Percentiles rank a stretch among this genome's conserved stretches.
Evolutionary conservation across 2,113 vertebrate genomes (phyloP).

Genomic region (Epinephelus fuscoguttatus): DNA sequence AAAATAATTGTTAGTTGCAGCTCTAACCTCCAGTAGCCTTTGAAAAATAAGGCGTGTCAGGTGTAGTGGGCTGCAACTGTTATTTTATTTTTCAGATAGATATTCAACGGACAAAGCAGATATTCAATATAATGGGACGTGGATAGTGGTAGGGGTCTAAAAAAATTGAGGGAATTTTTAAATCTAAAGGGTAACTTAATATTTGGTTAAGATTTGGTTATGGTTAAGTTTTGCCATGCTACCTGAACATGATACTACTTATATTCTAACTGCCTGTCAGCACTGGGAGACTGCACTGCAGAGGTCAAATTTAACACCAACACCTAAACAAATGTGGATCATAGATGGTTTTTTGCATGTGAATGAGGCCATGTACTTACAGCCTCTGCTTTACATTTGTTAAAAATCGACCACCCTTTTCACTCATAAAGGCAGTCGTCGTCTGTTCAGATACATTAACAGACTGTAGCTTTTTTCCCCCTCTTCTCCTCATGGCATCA

Average conservation of each 20-base stretch:
- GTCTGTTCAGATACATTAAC: neutral
- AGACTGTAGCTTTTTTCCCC: neutral
- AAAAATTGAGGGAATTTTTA: too few relatives aligned
- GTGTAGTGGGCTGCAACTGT: too few relatives aligned
- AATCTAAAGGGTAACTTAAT: too few relatives aligned
- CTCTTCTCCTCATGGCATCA: neutral
- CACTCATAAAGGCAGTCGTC: neutral
- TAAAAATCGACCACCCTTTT: neutral
- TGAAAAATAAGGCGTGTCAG: too few relatives aligned
- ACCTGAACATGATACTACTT: neutral
- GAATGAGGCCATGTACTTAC: neutral
- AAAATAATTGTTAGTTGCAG: too few relatives aligned
- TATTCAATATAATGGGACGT: too few relatives aligned
- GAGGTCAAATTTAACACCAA: neutral
- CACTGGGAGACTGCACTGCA: neutral
- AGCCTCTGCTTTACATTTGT: constrained; percentile 12
- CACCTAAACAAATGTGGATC: neutral
- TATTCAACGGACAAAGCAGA: too few relatives aligned
- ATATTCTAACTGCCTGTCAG: neutral
- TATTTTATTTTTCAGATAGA: too few relatives aligned
- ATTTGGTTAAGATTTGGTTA: neutral
- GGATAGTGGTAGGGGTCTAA: too few relatives aligned
- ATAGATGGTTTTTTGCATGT: neutral
- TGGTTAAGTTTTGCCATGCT: neutral
- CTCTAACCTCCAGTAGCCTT: too few relatives aligned